phyloP scores from a whole-genome alignment of 2,797 vertebrate species.

The Gallinago solitaria region DNA sequence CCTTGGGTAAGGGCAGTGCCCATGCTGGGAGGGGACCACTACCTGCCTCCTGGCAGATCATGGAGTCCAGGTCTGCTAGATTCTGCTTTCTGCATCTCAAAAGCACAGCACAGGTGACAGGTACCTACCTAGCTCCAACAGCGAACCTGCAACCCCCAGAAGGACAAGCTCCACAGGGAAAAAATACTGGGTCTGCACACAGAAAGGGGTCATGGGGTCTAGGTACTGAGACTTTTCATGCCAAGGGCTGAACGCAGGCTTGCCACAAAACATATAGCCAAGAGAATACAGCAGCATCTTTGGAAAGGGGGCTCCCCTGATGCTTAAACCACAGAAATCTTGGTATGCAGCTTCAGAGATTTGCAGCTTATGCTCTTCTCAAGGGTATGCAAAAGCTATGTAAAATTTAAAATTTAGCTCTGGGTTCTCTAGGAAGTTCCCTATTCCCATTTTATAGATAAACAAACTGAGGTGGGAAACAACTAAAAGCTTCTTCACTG shows the following conservation, averaged over 20 bases:
- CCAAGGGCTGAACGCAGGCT: neutral
- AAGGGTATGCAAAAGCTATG: neutral
- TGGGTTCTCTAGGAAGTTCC: neutral
- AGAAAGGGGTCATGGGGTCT: neutral
- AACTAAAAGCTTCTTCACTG: neutral
- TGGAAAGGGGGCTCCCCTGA: neutral
- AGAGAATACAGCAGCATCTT: neutral
- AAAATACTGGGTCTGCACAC: neutral
- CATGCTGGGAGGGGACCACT: neutral
- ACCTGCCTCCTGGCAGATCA: rapidly evolving
- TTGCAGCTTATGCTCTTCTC: neutral
- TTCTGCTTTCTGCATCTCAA: neutral
- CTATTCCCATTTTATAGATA: neutral
- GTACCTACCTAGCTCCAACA: neutral
- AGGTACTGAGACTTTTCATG: neutral
- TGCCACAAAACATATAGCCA: neutral
- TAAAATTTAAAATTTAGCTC: neutral
- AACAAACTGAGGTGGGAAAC: neutral
- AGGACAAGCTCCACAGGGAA: neutral
- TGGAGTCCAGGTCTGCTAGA: neutral
- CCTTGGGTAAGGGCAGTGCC: neutral
- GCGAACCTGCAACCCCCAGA: neutral
- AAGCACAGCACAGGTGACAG: rapidly evolving
- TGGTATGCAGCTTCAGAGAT: neutral
- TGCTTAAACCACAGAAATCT: neutral